Evolutionary conservation across 2,888 invertebrate genomes (phyloP).

Genomic region (Calameuta pallipes): DNA sequence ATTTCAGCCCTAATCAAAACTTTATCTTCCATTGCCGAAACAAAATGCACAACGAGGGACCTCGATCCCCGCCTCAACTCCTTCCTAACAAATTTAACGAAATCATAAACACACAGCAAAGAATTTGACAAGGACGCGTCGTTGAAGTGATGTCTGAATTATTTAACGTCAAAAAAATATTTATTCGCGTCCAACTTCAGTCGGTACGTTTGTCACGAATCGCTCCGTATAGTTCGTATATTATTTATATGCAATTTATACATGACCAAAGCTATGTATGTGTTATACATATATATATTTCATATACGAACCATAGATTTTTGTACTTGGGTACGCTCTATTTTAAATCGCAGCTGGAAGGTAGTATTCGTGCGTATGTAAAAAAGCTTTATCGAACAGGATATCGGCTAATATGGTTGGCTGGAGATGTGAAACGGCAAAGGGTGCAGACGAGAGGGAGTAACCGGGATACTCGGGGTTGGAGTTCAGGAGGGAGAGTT

Average conservation of each 20-base stretch:
- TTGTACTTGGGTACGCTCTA: slow-evolving; percentile 34
- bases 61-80: background rate
- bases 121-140: background rate
- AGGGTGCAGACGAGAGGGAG: background rate
- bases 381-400: slow-evolving; percentile 39
- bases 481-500: slow-evolving; percentile 24
- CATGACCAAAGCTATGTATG: too few relatives aligned
- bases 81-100: background rate
- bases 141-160: background rate
- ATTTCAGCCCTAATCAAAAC: background rate
- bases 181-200: background rate
- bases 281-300: too few relatives aligned
- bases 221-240: too few relatives aligned
- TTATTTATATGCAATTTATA: too few relatives aligned
- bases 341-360: slow-evolving; percentile 33
- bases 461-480: slow-evolving; percentile 9
- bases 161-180: background rate
- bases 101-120: background rate
- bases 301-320: too few relatives aligned
- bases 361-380: slow-evolving; percentile 19
- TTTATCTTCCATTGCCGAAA: background rate
- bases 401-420: slow-evolving; percentile 45
- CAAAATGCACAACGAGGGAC: background rate
- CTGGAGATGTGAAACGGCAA: slow-evolving; percentile 32
- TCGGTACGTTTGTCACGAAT: too few relatives aligned